Base-by-base conservation (phyloP, 2,888 invertebrate genomes). In the Stenurella melanura region DNA sequence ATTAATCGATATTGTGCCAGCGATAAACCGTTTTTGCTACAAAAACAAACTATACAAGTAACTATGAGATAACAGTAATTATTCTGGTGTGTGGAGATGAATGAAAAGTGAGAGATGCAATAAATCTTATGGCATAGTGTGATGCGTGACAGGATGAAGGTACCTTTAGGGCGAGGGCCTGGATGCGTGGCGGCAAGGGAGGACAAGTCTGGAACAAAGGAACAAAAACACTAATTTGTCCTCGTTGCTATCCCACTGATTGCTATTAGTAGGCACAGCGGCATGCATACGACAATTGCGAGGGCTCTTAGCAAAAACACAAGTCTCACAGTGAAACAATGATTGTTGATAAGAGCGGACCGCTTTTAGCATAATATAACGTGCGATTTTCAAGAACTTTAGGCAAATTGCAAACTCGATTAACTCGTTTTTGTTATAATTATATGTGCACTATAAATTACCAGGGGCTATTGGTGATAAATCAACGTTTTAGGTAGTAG, bases 161-260 rank as follows among this genome's bases (percentile, higher is more conserved):
- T 89, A 89, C 89, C 88, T 89, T 88, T 87, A 84, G 85, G 85
- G 85, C 86, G 87, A 82, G 88, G 87, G 81, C 88, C 88, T 83
- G 87, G 88, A 85, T 89, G 88, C 87, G 89, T 88, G 84, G 88
- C 87, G 84, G 89, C 88, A 84, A 89, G 88, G 85, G 88, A 87
- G 85, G 88, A 87, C 84, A 88, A 86, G 88, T 89, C 89, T 89
- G 89, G 86, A 89, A 89, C 88, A 89, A 84, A 89, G 85, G 86
- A 87, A 88, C 85, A 87, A 87, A 87, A 86, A 87, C 86, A 87
- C 87, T 87, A 87, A 86, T 87, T 86, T 85, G 85, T 86, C 84
- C 85, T 84, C 79, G 85, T 84, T 84, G 82, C 83, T 83, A 81
- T 80, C 83, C 83, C 83, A 83, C 83, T 83, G 83, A 85, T 83